These are phyloP conservation scores for Polyommatus iphigenia DNA, from an alignment of 2,888 invertebrate genomes.

Conservation along the genomic window DNA sequence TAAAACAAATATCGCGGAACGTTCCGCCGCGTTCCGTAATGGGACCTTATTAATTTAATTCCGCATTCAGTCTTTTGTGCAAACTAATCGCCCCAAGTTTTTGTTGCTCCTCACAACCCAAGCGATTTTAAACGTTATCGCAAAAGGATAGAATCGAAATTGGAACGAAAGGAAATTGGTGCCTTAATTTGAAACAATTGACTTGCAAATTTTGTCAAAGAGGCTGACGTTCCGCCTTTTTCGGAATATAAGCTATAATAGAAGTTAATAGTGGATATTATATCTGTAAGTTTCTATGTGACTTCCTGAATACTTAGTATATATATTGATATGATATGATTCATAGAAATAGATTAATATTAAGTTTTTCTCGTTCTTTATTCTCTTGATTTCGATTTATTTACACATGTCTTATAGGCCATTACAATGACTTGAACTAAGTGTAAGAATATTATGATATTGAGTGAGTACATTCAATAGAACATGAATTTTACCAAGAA, in stretches of 20 bases:
- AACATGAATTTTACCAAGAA: too few relatives aligned
- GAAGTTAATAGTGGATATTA: background rate
- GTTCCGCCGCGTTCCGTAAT: background rate
- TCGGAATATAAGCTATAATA: background rate
- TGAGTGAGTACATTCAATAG: too few relatives aligned
- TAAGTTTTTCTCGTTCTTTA: too few relatives aligned
- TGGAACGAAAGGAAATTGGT: background rate
- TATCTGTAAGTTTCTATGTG: background rate
- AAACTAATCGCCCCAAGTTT: slow-evolving; percentile 12
- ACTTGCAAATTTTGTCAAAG: slow-evolving; percentile 26
- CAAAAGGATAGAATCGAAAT: background rate
- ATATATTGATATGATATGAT: too few relatives aligned
- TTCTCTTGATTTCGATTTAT: too few relatives aligned
- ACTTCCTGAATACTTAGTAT: background rate
- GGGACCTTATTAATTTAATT: slow-evolving; percentile 21
- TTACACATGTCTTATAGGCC: too few relatives aligned
- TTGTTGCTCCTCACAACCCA: background rate
- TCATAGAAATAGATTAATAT: too few relatives aligned
- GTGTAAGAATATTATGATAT: too few relatives aligned
- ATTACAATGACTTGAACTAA: too few relatives aligned
- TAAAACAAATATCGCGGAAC: slow-evolving; percentile 1
- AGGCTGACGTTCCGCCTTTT: slow-evolving; percentile 10
- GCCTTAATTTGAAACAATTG: slow-evolving; percentile 25
- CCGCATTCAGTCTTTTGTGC: slow-evolving; percentile 18
- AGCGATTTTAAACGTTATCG: background rate